Conservation (phyloP, 2,797 vertebrate genomes). For the Sciaenops ocellatus region DNA sequence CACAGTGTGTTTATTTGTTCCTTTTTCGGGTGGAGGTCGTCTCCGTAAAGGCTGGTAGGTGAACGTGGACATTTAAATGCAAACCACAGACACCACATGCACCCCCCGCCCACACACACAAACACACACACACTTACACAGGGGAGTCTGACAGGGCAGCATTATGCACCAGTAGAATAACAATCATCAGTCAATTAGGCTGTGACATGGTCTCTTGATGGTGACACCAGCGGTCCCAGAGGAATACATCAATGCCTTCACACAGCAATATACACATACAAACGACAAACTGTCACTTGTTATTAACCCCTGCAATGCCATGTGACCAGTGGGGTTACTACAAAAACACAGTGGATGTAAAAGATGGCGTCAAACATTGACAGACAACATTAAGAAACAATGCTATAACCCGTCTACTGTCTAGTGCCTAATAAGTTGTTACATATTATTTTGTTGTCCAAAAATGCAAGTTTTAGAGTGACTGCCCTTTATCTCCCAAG, state of each 20-base stretch:
- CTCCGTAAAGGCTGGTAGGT: conserved; percentile 20
- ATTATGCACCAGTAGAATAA: conserved; percentile 67
- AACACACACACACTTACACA: conserved; percentile 37
- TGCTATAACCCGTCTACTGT: not conserved
- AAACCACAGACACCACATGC: conserved; percentile 31
- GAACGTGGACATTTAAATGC: conserved; percentile 45
- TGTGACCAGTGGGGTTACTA: not conserved
- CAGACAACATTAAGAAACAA: too few relatives aligned
- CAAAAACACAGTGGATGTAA: not conserved
- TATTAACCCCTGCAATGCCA: conserved; percentile 42
- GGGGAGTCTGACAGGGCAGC: conserved; percentile 49
- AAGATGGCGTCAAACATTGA: not conserved
- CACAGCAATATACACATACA: conserved; percentile 52
- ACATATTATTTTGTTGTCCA: not conserved
- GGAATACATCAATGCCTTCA: conserved; percentile 62
- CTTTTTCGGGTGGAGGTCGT: conserved; percentile 28
- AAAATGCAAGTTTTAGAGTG: not conserved
- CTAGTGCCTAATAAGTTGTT: not conserved
- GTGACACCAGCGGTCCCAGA: conserved; percentile 55
- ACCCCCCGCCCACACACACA: conserved; percentile 12
- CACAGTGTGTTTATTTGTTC: conserved; percentile 36
- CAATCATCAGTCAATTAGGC: conserved; percentile 76
- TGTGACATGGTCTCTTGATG: conserved; percentile 64
- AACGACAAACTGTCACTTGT: conserved; percentile 57
- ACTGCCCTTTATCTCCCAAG: not conserved